Evolutionary conservation across 2,888 invertebrate genomes (phyloP).

Genomic region (Venustoraphidia nigricollis): DNA sequence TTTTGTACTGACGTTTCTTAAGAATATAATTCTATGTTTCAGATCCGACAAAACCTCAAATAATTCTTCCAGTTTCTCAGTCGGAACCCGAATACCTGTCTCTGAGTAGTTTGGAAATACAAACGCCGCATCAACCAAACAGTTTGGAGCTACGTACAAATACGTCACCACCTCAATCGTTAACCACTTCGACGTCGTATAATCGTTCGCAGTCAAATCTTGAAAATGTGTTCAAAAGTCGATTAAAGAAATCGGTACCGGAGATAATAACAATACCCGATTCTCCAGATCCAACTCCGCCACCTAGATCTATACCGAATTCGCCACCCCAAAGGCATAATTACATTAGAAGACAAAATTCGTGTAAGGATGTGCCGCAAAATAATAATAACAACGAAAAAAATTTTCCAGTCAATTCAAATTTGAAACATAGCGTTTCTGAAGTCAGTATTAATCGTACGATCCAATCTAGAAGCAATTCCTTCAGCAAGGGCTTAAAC

Average conservation of each 20-base stretch:
- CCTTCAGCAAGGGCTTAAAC: constrained; percentile 2
- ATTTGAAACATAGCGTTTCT: constrained; percentile 25
- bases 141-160: constrained; percentile 16
- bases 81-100: constrained; percentile 10
- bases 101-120: constrained; percentile 8
- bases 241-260: neutral
- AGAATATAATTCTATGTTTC: constrained; percentile 12
- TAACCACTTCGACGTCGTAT: constrained; percentile 19
- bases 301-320: constrained; percentile 5
- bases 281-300: constrained; percentile 17
- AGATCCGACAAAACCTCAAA: constrained; percentile 35
- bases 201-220: constrained; percentile 28
- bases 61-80: constrained; percentile 17
- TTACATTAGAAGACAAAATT: constrained; percentile 25
- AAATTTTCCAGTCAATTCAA: neutral
- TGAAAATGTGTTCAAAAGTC: constrained; percentile 24
- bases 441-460: constrained; percentile 26
- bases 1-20: too few relatives aligned
- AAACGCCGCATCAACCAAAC: constrained; percentile 1
- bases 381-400: constrained; percentile 17
- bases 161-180: constrained; percentile 18
- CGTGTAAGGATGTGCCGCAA: constrained; percentile 25
- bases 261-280: neutral
- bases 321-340: constrained; percentile 10
- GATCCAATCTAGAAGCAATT: constrained; percentile 8